phyloP scores from a whole-genome alignment of 2,113 vertebrate species.

The Phasianus colchicus region DNA sequence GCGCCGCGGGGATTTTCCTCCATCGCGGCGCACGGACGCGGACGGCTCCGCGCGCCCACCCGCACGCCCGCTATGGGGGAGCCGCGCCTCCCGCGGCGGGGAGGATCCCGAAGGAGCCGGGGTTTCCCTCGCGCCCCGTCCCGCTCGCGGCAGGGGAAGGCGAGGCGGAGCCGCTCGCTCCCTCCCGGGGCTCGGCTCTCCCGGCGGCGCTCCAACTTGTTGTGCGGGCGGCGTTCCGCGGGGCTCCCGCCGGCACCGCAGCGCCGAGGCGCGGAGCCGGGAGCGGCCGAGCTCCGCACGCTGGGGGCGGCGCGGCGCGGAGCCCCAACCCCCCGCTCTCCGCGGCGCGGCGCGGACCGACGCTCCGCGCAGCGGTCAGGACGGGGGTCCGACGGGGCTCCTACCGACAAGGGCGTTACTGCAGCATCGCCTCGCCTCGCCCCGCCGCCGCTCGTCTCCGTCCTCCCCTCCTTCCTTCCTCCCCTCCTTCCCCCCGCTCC shows the following conservation, averaged over 20 bases:
- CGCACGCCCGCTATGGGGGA: too few species aligned
- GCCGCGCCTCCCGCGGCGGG: background rate
- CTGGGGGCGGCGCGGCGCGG: background rate
- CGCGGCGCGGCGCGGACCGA: conserved; percentile 34
- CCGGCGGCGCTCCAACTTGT: background rate
- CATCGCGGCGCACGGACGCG: background rate
- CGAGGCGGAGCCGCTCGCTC: background rate
- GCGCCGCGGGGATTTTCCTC: background rate
- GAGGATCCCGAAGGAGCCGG: background rate
- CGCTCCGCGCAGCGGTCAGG: conserved; percentile 40
- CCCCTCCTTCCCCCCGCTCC: conserved; percentile 8
- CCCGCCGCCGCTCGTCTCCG: conserved; percentile 15
- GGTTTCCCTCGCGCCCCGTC: background rate
- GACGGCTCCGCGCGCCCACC: too few species aligned
- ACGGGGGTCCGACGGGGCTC: conserved; percentile 47
- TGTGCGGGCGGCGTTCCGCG: background rate
- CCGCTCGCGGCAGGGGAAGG: background rate
- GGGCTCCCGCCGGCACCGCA: background rate
- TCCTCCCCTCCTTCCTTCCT: background rate
- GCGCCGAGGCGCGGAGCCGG: conserved; percentile 9
- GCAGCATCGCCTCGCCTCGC: conserved; percentile 51
- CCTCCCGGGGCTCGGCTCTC: background rate
- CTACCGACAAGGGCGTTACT: conserved; percentile 75
- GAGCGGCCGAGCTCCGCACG: background rate
- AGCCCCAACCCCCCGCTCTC: background rate